phyloP scores from a whole-genome alignment of 2,797 vertebrate species.

The Cichlasoma orientale region DNA sequence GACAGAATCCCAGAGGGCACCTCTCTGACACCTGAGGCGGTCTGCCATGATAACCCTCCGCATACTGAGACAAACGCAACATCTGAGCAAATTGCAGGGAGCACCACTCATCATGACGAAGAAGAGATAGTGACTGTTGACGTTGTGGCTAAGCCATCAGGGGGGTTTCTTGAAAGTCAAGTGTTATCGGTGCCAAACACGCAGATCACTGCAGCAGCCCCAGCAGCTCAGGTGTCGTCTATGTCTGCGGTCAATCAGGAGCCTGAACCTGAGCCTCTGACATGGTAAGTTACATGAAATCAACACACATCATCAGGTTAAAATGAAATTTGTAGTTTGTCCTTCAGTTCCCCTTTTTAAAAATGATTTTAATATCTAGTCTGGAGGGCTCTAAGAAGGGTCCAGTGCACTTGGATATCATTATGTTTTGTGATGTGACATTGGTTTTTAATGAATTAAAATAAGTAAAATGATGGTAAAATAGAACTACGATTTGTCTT shows the following conservation, averaged over 20 bases:
- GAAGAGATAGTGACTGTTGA: neutral
- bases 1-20: slow-evolving; percentile 18
- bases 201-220: neutral
- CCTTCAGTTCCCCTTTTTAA: neutral
- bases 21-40: neutral
- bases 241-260: slow-evolving; percentile 35
- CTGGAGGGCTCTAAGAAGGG: neutral
- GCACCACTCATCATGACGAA: neutral
- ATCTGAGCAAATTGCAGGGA: slow-evolving; percentile 9
- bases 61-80: slow-evolving; percentile 4
- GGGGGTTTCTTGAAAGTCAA: slow-evolving; percentile 2
- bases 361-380: neutral
- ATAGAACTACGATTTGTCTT: neutral
- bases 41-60: slow-evolving; percentile 12
- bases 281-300: slow-evolving; percentile 53
- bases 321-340: neutral
- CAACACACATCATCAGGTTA: neutral
- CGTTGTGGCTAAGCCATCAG: slow-evolving; percentile 3
- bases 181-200: slow-evolving; percentile 23
- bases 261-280: slow-evolving; percentile 3
- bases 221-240: slow-evolving; percentile 20
- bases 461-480: no score
- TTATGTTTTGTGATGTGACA: neutral
- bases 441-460: no score
- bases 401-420: neutral